Percentiles rank a stretch among this genome's conserved stretches.
These are phyloP conservation scores for Pristionchus entomophagus DNA, from an alignment of 2,888 invertebrate species.

Conservation along the genomic window DNA sequence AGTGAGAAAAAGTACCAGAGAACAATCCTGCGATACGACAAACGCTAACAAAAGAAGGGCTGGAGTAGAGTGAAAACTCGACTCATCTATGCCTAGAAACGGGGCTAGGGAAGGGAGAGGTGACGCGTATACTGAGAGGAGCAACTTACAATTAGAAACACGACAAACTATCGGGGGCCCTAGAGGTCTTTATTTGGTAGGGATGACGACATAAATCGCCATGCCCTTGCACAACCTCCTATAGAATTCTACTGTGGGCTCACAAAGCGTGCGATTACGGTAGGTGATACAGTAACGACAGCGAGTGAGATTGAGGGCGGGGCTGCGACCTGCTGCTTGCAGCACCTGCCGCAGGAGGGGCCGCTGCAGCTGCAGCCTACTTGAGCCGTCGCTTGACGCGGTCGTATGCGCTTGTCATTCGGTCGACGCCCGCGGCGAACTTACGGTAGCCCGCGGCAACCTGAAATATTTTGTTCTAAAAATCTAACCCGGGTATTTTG, in stretches of 20 bases:
- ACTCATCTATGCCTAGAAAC: constrained; percentile 38
- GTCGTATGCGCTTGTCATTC: constrained; percentile 60
- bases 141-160: constrained; percentile 25
- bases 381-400: constrained; percentile 58
- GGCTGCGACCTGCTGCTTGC: constrained; percentile 1
- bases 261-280: background rate
- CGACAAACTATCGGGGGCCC: constrained; percentile 1
- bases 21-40: constrained; percentile 2
- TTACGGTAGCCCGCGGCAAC: constrained; percentile 38
- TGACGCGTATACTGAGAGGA: constrained; percentile 10
- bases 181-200: background rate
- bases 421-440: constrained; percentile 61
- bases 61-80: background rate
- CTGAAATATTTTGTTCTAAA: background rate
- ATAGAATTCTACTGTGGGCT: constrained; percentile 1
- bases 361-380: constrained; percentile 3
- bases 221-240: constrained; percentile 12
- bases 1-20: constrained; percentile 23
- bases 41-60: background rate
- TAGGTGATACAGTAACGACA: constrained; percentile 9
- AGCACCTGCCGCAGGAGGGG: background rate
- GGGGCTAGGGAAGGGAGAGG: background rate
- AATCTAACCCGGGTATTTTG: background rate
- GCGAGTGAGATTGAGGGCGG: no score
- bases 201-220: background rate